A percentile compares a stretch with the other conserved stretches of the same genome.
Conservation (phyloP, 1,140 invertebrate species). For the Gryon sp. region DNA sequence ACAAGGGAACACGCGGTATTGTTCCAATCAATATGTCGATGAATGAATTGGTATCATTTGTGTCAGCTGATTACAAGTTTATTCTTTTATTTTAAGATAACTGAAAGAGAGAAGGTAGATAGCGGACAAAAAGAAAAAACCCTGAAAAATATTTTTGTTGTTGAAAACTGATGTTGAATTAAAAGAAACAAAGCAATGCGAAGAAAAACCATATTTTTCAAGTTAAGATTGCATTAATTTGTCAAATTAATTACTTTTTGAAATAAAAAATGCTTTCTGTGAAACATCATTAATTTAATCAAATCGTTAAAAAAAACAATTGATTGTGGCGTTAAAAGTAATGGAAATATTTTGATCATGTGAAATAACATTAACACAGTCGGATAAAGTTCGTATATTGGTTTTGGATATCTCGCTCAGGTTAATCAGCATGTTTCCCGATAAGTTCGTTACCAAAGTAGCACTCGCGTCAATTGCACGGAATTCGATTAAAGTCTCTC, state of each 20-base stretch:
- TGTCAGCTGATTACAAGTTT: constrained; percentile 18
- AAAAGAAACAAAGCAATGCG: no score
- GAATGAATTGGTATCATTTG: constrained; percentile 26
- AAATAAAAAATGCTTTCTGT: no score
- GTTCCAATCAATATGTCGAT: constrained; percentile 15
- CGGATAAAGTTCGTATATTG: constrained; percentile 49
- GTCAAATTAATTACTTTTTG: no score
- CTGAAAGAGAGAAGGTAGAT: no score
- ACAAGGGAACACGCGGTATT: background rate
- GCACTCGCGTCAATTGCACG: constrained; percentile 68
- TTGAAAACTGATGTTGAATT: no score
- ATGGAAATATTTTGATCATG: constrained; percentile 10
- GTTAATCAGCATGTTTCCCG: constrained; percentile 68
- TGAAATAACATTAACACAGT: constrained; percentile 29
- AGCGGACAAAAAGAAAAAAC: background rate
- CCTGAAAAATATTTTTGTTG: no score
- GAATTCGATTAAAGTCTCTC: constrained; percentile 62
- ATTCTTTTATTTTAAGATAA: no score
- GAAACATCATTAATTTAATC: no score
- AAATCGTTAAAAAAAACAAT: background rate
- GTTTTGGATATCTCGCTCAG: constrained; percentile 51
- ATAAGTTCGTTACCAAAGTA: constrained; percentile 70
- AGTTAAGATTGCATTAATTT: no score
- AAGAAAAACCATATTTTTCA: no score
- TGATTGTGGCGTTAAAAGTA: background rate